Conservation (phyloP, 2,797 vertebrate species). For the Acrocephalus scirpaceus region DNA sequence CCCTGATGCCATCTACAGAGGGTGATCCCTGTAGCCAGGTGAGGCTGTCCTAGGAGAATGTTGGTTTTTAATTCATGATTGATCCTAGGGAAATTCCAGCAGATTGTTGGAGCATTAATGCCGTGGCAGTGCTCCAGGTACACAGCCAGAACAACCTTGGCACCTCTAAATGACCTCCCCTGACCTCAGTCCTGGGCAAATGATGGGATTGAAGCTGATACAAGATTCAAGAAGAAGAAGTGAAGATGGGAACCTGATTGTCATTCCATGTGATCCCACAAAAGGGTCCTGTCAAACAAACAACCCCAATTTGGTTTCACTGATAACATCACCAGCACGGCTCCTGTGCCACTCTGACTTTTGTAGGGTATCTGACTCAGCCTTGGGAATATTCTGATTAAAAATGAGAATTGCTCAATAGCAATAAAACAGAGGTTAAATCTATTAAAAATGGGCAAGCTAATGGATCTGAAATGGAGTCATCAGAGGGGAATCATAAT, state of each 20-base stretch:
- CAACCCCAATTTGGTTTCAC: neutral
- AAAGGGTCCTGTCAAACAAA: neutral
- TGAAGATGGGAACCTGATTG: neutral
- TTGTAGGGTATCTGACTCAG: neutral
- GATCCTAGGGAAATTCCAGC: neutral
- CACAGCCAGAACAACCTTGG: neutral
- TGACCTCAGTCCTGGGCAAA: neutral
- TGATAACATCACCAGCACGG: neutral
- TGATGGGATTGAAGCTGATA: neutral
- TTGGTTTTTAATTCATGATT: neutral
- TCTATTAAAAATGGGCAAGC: slow-evolving; percentile 47
- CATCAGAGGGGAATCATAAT: slow-evolving; percentile 55
- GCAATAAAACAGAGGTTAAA: slow-evolving; percentile 52
- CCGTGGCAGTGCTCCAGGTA: neutral
- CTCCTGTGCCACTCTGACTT: neutral
- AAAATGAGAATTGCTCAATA: slow-evolving; percentile 42
- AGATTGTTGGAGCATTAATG: neutral
- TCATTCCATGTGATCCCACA: neutral
- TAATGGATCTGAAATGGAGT: slow-evolving; percentile 36
- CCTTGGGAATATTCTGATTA: slow-evolving; percentile 22
- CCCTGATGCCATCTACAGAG: neutral
- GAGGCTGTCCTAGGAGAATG: neutral
- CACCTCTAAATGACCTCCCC: neutral
- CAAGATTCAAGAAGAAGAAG: neutral
- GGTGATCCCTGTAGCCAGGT: neutral